Evolutionary conservation across 2,113 vertebrate species (phyloP).

Genomic region (Aspiorhynchus laticeps): DNA sequence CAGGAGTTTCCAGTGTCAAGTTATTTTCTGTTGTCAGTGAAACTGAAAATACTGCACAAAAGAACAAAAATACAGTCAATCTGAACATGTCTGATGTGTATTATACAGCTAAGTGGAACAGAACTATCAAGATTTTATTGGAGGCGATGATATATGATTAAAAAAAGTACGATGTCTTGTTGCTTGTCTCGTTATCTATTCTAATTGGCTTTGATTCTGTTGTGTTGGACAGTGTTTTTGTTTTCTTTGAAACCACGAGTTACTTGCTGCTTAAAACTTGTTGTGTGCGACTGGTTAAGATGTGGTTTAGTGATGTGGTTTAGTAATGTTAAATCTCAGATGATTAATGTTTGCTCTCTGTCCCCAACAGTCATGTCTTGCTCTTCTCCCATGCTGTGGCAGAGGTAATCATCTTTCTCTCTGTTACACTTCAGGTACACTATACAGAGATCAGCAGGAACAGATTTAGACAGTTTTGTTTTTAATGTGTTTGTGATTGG

Average conservation of each 20-base stretch:
- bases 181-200: neutral
- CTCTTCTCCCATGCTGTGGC: conserved; percentile 88
- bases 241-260: neutral
- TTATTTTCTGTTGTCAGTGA: neutral
- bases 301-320: neutral
- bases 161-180: neutral
- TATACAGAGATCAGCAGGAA: neutral
- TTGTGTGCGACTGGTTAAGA: neutral
- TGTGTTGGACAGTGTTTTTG: neutral
- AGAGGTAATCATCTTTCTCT: conserved; percentile 74
- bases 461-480: neutral
- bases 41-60: neutral
- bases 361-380: conserved; percentile 84
- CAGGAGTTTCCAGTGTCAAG: neutral
- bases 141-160: neutral
- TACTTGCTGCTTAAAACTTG: neutral
- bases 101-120: neutral
- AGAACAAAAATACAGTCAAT: neutral
- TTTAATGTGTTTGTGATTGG: neutral
- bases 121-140: neutral
- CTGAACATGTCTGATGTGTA: neutral
- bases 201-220: neutral
- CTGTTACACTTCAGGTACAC: neutral
- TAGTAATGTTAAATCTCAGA: conserved; percentile 25
- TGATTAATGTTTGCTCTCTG: conserved; percentile 30